phyloP scores from a whole-genome alignment of 2,888 invertebrate species.

The Amitus sp. region DNA sequence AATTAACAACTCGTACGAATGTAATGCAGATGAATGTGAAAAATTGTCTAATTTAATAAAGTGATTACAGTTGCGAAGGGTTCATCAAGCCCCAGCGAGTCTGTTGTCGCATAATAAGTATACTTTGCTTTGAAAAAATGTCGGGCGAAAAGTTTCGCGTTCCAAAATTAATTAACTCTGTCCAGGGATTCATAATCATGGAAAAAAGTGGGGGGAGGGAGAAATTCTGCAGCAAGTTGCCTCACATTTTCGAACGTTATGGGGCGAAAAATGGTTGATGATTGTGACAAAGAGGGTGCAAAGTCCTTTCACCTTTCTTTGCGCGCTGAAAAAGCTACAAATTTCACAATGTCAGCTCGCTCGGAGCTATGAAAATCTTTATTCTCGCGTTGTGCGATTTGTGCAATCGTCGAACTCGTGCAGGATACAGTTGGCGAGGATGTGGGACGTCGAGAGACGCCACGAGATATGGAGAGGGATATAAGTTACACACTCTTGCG shows the following conservation, averaged over 20 bases:
- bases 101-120: neutral
- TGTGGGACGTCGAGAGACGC: constrained; percentile 47
- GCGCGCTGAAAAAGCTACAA: constrained; percentile 20
- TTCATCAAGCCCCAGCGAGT: neutral
- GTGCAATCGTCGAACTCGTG: constrained; percentile 58
- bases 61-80: too few relatives aligned
- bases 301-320: constrained; percentile 41
- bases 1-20: too few relatives aligned
- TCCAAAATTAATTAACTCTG: neutral
- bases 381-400: constrained; percentile 46
- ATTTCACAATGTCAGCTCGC: constrained; percentile 36
- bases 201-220: neutral
- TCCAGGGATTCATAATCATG: neutral
- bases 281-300: constrained; percentile 28
- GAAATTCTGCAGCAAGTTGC: neutral
- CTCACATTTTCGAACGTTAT: too few relatives aligned
- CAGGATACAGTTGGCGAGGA: constrained; percentile 56
- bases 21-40: too few relatives aligned
- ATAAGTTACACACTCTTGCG: constrained; percentile 54
- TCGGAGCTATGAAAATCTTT: constrained; percentile 23
- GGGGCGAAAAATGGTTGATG: constrained; percentile 15
- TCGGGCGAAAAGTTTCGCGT: neutral
- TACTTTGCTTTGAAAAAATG: neutral
- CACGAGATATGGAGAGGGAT: constrained; percentile 49
- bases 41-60: too few relatives aligned